phyloP scores from a whole-genome alignment of 2,113 vertebrate genomes.

The Antigone vipio region DNA sequence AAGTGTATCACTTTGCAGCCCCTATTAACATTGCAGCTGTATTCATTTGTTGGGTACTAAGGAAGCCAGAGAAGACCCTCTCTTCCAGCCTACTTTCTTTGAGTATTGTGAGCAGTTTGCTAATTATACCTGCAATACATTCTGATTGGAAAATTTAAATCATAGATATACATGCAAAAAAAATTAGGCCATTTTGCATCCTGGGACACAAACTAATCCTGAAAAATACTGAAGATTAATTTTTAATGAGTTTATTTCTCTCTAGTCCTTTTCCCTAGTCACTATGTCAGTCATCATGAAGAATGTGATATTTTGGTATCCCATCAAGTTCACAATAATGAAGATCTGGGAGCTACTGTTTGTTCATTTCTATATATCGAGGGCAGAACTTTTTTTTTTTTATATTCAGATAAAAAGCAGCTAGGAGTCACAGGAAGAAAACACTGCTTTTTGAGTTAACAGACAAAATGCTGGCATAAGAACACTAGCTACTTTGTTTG shows the following conservation, averaged over 20 bases:
- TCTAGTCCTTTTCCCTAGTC: neutral
- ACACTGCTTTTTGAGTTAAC: neutral
- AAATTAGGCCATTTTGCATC: neutral
- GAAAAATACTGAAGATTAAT: neutral
- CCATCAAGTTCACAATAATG: neutral
- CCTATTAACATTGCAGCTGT: neutral
- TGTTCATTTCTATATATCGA: neutral
- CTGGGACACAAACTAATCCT: neutral
- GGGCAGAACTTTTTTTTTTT: neutral
- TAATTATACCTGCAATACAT: neutral
- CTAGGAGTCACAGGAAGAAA: neutral
- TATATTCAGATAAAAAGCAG: neutral
- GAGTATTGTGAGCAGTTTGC: neutral
- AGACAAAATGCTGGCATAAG: neutral
- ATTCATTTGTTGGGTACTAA: neutral
- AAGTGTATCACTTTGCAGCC: neutral
- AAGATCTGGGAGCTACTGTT: neutral
- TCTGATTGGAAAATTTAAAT: neutral
- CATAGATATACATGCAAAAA: fast-evolving
- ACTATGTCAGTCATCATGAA: neutral
- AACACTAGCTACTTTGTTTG: neutral
- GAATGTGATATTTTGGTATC: neutral
- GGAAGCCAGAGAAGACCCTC: neutral
- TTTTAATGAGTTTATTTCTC: neutral
- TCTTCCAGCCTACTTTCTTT: neutral